A percentile compares a stretch with the other conserved stretches of the same genome.
Evolutionary conservation across 2,113 vertebrate species (phyloP).

Genomic region (Triplophysa tibetana): DNA sequence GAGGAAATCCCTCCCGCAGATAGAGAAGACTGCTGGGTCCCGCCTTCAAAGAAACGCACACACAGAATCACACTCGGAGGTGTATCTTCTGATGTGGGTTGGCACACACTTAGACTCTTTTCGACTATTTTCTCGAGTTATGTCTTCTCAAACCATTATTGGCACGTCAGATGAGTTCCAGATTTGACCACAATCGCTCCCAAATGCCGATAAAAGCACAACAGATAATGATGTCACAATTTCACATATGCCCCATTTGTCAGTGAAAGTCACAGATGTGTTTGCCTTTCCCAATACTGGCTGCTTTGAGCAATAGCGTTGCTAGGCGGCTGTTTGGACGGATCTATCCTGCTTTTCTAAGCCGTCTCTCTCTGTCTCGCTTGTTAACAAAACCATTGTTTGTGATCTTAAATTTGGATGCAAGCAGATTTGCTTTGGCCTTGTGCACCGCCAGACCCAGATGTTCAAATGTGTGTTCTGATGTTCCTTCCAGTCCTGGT

Average conservation of each 20-base stretch:
- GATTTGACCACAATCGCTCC: slow-evolving; percentile 4
- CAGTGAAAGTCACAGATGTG: slow-evolving; percentile 27
- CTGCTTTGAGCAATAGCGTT: neutral
- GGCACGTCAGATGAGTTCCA: slow-evolving; percentile 17
- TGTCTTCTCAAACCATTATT: slow-evolving; percentile 3
- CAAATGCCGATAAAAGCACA: slow-evolving; percentile 19
- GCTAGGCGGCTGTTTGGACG: neutral
- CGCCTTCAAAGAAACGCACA: slow-evolving; percentile 2
- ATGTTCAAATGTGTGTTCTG: slow-evolving; percentile 41
- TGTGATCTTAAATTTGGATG: slow-evolving; percentile 31
- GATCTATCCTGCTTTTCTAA: neutral
- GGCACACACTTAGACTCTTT: neutral
- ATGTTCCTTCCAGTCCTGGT: slow-evolving; percentile 1
- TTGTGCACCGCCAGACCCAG: slow-evolving; percentile 24
- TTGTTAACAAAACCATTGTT: slow-evolving; percentile 15
- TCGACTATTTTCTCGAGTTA: neutral
- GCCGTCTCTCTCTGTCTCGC: neutral
- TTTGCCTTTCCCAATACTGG: neutral
- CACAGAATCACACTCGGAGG: neutral
- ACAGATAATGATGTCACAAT: slow-evolving; percentile 11
- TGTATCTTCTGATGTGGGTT: slow-evolving; percentile 1
- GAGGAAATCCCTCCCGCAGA: slow-evolving; percentile 7
- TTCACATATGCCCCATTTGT: neutral
- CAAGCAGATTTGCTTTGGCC: slow-evolving; percentile 17
- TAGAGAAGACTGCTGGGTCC: neutral